Evolutionary conservation across 2,888 invertebrate genomes (phyloP), one percentile per base, ranked within the genome.

Genomic region (Oscheius onirici): DNA sequence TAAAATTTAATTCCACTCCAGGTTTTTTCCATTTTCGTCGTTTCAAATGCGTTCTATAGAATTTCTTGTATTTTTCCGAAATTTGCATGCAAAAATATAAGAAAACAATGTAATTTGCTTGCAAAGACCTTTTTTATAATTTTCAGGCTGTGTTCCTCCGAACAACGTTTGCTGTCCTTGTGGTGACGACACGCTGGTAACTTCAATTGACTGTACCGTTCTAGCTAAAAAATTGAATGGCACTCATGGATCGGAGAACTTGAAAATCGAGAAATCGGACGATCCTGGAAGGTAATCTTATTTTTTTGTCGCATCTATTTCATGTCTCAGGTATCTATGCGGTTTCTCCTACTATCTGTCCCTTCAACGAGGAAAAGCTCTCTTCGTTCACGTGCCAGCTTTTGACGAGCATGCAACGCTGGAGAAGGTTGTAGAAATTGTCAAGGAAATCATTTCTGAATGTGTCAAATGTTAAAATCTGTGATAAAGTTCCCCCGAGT

Each of bases 311-410:
- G 28, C 20, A 1, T 63, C 15, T 24, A 15, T 3, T 3, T 13
- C 8, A n/a, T 15, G 3, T 58, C 75, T 28, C 66, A 80, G 79
- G 72, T 81, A 79, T 52, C 73, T 81, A 8, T 81, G 81, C 44
- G 78, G 79, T 8, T 81, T 76, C 71, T 81, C 81, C 15, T 81
- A 79, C 52, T 81, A 75, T 46, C 65, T 79, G 11, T 66, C 74
- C 44, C 61, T 77, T 11, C 74, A 77, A 22, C 57, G 70, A 44
- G 58, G 69, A 0, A 77, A 76, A 40, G 63, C 78, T 0, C 74
- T 81, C 13, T 81, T 81, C 72, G 69, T 81, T n/a, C 81, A 81
- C 52, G 76, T 81, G 6, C 81, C 81, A 15, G 55, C 74, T 0
- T 76, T 79, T 41, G 72, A 75, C 2, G 73, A 63, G 2, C 65